Evolutionary conservation across 2,797 vertebrate species (phyloP), one percentile per base, ranked within the genome.

Genomic region (Bothrops alternatus): DNA sequence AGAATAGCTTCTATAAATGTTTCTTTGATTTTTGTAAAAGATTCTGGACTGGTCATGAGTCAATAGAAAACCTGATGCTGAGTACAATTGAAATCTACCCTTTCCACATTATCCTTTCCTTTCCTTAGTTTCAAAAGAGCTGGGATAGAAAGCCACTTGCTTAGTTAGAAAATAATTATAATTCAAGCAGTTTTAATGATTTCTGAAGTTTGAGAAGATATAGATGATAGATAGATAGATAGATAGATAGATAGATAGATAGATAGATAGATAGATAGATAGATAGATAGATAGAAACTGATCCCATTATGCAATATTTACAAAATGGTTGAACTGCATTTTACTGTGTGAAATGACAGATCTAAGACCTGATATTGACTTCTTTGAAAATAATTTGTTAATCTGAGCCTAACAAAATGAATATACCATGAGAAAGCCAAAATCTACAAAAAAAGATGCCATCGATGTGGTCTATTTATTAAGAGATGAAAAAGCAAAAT

Each of bases 401-500:
- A 93, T 95, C 93, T 96, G 95, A 96, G 93, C 94, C 95, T 92
- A 86, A 88, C 65, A 94, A 95, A 95, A 96, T 93, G 92, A 96
- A 89, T 87, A 93, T 86, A 95, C 86, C 87, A 78, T 4, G 57
- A 86, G 37, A 88, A 93, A 95, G 96, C 96, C 96, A 96, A 95
- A 93, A 93, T 87, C 93, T 91, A 93, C 91, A 94, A 93, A 95
- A 82, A 95, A 94, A 56, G 25, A 95, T 0, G 90, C 93, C 90
- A 32, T 92, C 94, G 93, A 94, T 95, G 94, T 87, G 93, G 73
- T 89, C 94, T 95, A 94, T 94, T 95, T 95, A 98, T 98, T 98
- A 98, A 98, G 98, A 97, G 94, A 98, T 94, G 95, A 93, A 96
- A 96, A 94, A 89, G 87, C 96, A 86, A 95, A 96, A 94, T 97